Conservation (phyloP, 1,140 invertebrate species). For the Leptinotarsa defecta region DNA sequence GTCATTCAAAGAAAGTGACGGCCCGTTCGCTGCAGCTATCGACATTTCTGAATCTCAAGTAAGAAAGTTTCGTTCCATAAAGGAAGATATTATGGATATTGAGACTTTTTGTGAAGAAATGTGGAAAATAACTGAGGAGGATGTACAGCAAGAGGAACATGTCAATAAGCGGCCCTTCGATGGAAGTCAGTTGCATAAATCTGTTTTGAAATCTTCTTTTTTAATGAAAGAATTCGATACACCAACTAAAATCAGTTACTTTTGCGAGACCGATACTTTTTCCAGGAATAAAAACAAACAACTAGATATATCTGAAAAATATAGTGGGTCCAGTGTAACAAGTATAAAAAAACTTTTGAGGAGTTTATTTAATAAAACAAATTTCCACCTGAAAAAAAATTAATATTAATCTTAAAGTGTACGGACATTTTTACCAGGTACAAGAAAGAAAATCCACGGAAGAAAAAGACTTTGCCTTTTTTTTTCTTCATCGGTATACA, state of each 20-base stretch:
- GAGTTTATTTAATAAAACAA: neutral
- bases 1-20: neutral
- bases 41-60: neutral
- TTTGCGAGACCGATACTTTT: neutral
- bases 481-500: no score
- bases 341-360: neutral
- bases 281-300: neutral
- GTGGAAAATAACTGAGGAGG: neutral
- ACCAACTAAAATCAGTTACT: neutral
- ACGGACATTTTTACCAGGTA: no score
- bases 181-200: conserved; percentile 31
- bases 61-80: neutral
- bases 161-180: neutral
- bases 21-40: neutral
- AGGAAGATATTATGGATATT: conserved; percentile 13
- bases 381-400: no score
- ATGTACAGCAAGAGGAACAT: neutral
- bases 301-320: neutral
- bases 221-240: conserved; percentile 34
- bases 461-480: no score
- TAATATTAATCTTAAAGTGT: no score
- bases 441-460: no score
- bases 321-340: neutral
- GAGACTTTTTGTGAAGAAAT: conserved; percentile 11
- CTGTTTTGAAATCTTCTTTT: conserved; percentile 36